Base-by-base conservation (phyloP, 2,113 vertebrate species). In the Lipophrys pholis region DNA sequence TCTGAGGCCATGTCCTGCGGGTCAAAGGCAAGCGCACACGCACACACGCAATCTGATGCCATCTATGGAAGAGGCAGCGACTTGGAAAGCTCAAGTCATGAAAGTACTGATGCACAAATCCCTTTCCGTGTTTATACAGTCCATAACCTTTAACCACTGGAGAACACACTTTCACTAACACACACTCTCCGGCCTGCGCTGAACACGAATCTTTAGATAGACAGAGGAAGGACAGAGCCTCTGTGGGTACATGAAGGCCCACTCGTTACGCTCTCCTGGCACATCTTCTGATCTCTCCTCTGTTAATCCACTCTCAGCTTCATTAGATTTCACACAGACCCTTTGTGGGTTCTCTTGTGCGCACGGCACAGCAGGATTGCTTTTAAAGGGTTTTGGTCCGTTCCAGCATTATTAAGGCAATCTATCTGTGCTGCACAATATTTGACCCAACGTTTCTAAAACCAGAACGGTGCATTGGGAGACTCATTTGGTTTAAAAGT, bases 1-100 rank as follows among this genome's bases (percentile, higher is more conserved):
- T 90, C 89, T 91, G 87, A 70, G 65, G 54, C 53, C 78, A 52
- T 83, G 88, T 90, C 84, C 87, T 74, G 70, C 81, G 80, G 89
- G 84, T 89, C 90, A 90, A 60, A 72, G 11, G 40, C 68, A 68
- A 30, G 16, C 77, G 40, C 62, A 76, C 59, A 40, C 46, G 5
- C 1, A 62, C 53, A 86, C 85, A 80, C 43, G 50, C 78, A 69
- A 80, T 40, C 38, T 58, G 48, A 70, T 59, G 68, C 65, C 75
- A 74, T 69, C 45, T 75, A 59, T 59, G 57, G 72, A 58, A 45
- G 69, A 73, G 56, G 12, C 9, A 69, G 21, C 9, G 72, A 4
- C 21, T 62, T 49, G 11, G 45, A 72, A 74, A 56, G 49, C 46
- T 11, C 40, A 16, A 67, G 17, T 17, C 0, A 60, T 63, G 62